Percentiles rank a stretch among this genome's conserved stretches.
These are phyloP conservation scores for Tenthredo scrophulariae DNA, from an alignment of 2,888 invertebrate genomes.

Conservation along the genomic window DNA sequence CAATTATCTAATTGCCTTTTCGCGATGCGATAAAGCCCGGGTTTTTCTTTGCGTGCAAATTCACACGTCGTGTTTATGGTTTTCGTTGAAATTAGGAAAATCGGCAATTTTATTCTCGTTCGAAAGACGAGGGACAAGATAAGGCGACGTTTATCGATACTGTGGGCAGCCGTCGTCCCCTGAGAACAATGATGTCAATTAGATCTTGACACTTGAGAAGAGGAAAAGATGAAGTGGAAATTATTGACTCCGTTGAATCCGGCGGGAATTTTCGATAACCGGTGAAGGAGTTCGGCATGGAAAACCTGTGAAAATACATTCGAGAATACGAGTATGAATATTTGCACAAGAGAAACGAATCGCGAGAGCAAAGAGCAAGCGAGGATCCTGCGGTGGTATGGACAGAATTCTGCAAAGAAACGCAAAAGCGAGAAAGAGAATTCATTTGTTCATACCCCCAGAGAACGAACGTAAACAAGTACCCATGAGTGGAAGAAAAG, in stretches of 20 bases:
- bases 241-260: neutral
- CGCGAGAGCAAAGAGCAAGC: slow-evolving; percentile 61
- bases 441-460: slow-evolving; percentile 44
- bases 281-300: neutral
- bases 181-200: neutral
- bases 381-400: slow-evolving; percentile 41
- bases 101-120: neutral
- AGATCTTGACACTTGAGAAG: neutral
- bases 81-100: neutral
- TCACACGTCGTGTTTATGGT: neutral
- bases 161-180: too few species aligned
- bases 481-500: neutral
- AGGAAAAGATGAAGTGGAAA: neutral
- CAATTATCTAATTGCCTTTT: neutral
- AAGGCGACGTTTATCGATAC: too few species aligned
- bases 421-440: neutral
- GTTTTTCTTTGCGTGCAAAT: neutral
- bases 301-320: slow-evolving; percentile 32
- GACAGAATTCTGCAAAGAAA: neutral
- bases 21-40: neutral
- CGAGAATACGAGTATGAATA: slow-evolving; percentile 61
- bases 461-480: slow-evolving; percentile 39
- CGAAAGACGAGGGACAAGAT: neutral
- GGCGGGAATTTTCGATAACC: slow-evolving; percentile 19
- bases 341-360: slow-evolving; percentile 66